Conservation (phyloP, 2,888 invertebrate species). For the Yponomeuta plumbellus region DNA sequence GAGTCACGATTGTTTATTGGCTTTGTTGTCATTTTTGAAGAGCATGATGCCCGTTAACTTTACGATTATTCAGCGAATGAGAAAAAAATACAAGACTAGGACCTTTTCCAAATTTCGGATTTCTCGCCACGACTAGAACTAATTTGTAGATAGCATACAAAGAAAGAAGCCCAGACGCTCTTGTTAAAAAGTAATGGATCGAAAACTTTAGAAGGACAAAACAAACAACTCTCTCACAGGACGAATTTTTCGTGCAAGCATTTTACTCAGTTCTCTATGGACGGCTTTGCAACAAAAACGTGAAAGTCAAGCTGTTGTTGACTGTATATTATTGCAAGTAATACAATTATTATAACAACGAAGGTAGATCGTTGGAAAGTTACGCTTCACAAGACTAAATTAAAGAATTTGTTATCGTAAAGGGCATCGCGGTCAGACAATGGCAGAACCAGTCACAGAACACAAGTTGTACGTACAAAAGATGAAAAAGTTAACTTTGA, state of each 20-base stretch:
- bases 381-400: background rate
- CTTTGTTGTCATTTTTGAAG: background rate
- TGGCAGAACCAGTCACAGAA: too few species aligned
- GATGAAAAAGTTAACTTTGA: background rate
- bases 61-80: background rate
- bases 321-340: background rate
- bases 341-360: background rate
- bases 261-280: too few species aligned
- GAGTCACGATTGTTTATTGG: conserved; percentile 4
- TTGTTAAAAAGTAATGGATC: background rate
- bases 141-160: too few species aligned
- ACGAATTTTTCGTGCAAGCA: too few species aligned
- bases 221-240: too few species aligned
- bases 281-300: too few species aligned
- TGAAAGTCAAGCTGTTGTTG: background rate
- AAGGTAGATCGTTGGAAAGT: background rate
- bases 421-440: background rate
- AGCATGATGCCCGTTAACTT: conserved; percentile 4
- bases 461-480: background rate
- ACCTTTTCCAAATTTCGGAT: background rate
- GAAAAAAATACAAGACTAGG: background rate
- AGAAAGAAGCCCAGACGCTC: too few species aligned
- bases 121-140: too few species aligned
- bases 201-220: background rate
- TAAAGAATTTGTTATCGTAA: background rate